Base-by-base conservation (phyloP, 2,888 invertebrate species). In the Mythimna impura region DNA sequence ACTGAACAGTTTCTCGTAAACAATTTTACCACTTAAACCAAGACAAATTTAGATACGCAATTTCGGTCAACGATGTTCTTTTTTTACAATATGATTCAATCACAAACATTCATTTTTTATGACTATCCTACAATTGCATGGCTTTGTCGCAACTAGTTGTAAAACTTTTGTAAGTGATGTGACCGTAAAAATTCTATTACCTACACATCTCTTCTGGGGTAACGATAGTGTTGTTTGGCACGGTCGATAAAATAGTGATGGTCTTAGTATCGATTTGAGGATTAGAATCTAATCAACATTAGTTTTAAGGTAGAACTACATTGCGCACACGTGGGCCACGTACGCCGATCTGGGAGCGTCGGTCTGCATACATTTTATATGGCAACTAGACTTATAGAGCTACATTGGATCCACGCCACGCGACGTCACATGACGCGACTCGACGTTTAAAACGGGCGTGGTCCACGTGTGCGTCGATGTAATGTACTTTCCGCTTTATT, bases 21-120 rank as follows among this genome's bases (percentile, higher is more conserved):
- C n/a, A 40, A 57, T 63, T 69, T 47, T 22, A 47, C 43, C 40
- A 76, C 40, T 52, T 22, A 55, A 63, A 61, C 52, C 17, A 64
- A 76, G 43, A 61, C 61, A 55, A 55, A 66, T 62, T 61, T 66
- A 47, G 47, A 1, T 47, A 61, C 58, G 58, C 60, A n/a, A 73
- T 62, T 58, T 60, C 34, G 52, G 57, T 43, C 67, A 67, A 55
- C 22, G 14, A 70, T 62, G 25, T 61, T 57, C 64, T 47, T 52
- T 54, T n/a, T 82, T 82, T 81, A 80, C 70, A 83, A 70, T 82
- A 78, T 62, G 61, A 68, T 67, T 73, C 68, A 74, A 82, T 70
- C 66, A 55, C 20, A 34, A 55, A 70, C 71, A 76, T 68, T 71
- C 58, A 71, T 58, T 80, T 81, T 82, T 82, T 80, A 74, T 64